Conservation (phyloP, 2,113 vertebrate genomes). For the Pristiophorus japonicus region DNA sequence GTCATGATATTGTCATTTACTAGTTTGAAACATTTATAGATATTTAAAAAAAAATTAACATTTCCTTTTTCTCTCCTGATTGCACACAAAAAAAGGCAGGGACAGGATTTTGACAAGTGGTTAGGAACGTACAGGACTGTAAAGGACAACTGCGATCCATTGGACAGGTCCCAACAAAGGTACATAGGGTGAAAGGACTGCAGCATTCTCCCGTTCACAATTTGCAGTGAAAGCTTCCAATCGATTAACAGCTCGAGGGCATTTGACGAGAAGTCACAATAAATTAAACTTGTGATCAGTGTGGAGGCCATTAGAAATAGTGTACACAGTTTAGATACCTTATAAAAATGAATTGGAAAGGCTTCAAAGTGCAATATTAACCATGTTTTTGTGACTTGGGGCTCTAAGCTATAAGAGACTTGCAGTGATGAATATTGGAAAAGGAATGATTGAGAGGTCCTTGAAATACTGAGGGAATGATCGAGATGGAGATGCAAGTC, state of each 20-base stretch:
- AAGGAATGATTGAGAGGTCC: neutral
- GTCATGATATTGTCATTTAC: neutral
- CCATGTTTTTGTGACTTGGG: neutral
- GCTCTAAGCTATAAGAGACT: neutral
- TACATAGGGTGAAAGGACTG: neutral
- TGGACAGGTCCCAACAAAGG: neutral
- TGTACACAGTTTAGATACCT: neutral
- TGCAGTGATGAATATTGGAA: neutral
- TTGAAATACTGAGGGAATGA: neutral
- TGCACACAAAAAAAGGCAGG: neutral
- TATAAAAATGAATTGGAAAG: neutral
- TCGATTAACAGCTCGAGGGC: neutral
- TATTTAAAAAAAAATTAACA: too few relatives aligned
- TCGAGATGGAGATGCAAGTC: neutral
- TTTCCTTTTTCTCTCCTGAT: neutral
- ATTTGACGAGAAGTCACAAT: neutral
- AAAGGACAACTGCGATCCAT: neutral
- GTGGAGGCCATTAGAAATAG: neutral
- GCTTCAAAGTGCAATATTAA: neutral
- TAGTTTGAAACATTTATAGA: neutral
- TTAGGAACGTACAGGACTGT: neutral
- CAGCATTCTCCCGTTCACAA: neutral
- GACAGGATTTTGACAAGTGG: neutral
- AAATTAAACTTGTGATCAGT: neutral
- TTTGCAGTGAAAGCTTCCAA: neutral